Conservation (phyloP, 2,797 vertebrate species). For the Arnoldichthys spilopterus region DNA sequence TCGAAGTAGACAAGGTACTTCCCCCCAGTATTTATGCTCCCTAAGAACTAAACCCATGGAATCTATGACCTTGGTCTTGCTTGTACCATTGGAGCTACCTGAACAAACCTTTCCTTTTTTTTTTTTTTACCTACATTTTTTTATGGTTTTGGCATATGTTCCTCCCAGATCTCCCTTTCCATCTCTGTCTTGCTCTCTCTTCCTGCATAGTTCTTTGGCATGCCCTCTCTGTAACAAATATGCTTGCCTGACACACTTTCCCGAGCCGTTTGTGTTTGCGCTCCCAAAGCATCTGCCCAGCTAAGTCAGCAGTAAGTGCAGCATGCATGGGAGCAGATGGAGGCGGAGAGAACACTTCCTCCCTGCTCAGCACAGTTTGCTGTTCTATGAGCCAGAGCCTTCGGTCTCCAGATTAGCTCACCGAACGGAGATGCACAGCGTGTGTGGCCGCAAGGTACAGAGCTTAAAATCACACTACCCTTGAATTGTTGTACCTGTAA, state of each 20-base stretch:
- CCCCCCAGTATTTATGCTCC: background rate
- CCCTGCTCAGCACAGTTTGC: constrained; percentile 48
- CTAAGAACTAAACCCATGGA: background rate
- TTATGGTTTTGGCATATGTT: background rate
- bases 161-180: background rate
- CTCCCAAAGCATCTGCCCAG: constrained; percentile 68
- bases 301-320: constrained; percentile 74
- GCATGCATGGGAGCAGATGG: constrained; percentile 73
- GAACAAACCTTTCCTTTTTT: background rate
- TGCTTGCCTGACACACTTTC: constrained; percentile 71
- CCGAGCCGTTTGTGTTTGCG: constrained; percentile 46
- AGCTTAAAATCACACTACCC: constrained; percentile 62
- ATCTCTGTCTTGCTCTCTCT: background rate
- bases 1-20: background rate
- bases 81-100: background rate
- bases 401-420: constrained; percentile 41
- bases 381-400: constrained; percentile 53
- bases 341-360: constrained; percentile 56
- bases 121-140: background rate
- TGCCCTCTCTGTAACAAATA: constrained; percentile 55
- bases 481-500: constrained; percentile 14
- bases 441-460: constrained; percentile 54
- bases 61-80: background rate
- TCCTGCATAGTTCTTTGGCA: constrained; percentile 35
- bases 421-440: constrained; percentile 44